Conservation (phyloP, 2,888 invertebrate genomes). For the Drosophila quinaria region DNA sequence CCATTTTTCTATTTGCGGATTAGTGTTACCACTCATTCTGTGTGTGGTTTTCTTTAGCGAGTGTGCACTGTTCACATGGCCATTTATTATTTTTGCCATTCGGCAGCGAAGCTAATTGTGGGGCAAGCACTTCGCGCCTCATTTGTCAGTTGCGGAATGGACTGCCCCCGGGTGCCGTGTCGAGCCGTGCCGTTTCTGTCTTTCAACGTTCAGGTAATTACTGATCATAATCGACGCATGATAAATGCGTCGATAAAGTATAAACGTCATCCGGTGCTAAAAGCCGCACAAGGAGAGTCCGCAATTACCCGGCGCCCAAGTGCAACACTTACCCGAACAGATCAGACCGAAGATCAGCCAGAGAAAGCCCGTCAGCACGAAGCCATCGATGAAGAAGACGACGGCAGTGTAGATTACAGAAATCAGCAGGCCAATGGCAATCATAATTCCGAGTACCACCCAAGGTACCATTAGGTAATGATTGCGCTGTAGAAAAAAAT, state of each 20-base stretch:
- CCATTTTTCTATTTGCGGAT: neutral
- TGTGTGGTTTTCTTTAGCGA: slow-evolving; percentile 4
- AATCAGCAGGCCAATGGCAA: slow-evolving; percentile 91
- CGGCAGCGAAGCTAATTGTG: slow-evolving; percentile 60
- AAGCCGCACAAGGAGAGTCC: slow-evolving; percentile 57
- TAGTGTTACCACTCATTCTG: neutral
- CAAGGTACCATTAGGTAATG: slow-evolving; percentile 94
- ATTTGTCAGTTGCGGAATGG: slow-evolving; percentile 50
- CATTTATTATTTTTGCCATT: slow-evolving; percentile 48
- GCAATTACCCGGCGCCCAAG: slow-evolving; percentile 6
- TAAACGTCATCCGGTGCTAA: slow-evolving; percentile 69
- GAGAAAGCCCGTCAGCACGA: slow-evolving; percentile 87
- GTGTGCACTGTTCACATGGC: slow-evolving; percentile 30
- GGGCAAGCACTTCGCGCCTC: slow-evolving; percentile 69
- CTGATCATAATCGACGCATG: slow-evolving; percentile 60
- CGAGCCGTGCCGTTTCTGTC: slow-evolving; percentile 1
- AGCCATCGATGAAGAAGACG: slow-evolving; percentile 89
- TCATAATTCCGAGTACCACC: slow-evolving; percentile 93
- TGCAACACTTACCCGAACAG: slow-evolving; percentile 87
- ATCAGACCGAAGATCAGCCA: slow-evolving; percentile 89
- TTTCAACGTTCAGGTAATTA: slow-evolving; percentile 51
- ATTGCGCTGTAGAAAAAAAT: slow-evolving; percentile 88
- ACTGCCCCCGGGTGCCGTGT: slow-evolving; percentile 9
- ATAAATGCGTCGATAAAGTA: slow-evolving; percentile 72
- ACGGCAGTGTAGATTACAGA: slow-evolving; percentile 93